phyloP scores from a whole-genome alignment of 2,888 invertebrate species.

The Drosophila gaucha region DNA sequence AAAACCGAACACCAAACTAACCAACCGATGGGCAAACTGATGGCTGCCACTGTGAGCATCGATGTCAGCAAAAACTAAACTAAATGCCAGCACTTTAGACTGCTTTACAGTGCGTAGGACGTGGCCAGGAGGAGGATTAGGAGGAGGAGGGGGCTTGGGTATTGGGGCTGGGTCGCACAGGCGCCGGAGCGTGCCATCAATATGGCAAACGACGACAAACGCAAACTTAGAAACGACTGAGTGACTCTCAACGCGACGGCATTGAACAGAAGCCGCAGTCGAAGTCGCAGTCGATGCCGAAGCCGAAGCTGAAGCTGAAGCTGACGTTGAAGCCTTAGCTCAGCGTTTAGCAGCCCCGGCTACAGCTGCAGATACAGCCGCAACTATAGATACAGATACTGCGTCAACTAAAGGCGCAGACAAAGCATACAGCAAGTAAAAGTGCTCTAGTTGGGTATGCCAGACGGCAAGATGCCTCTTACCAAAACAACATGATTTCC shows the following conservation, averaged over 20 bases:
- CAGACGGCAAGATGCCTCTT: background rate
- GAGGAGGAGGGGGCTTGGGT: background rate
- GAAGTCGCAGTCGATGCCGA: background rate
- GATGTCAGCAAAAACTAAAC: constrained; percentile 57
- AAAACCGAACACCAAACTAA: constrained; percentile 31
- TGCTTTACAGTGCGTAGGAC: constrained; percentile 14
- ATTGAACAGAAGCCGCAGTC: constrained; percentile 64
- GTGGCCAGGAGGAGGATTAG: background rate
- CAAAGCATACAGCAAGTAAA: constrained; percentile 16
- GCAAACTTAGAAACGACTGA: constrained; percentile 70
- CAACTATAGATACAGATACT: constrained; percentile 22
- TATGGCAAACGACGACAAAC: constrained; percentile 71
- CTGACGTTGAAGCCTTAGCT: constrained; percentile 17
- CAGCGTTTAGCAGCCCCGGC: constrained; percentile 14
- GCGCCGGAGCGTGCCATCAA: constrained; percentile 76
- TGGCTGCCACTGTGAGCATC: constrained; percentile 18
- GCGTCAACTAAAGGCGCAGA: constrained; percentile 19
- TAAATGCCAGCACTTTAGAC: constrained; percentile 55
- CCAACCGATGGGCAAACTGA: constrained; percentile 48
- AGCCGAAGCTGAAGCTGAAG: too few species aligned
- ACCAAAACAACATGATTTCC: background rate
- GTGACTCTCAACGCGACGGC: constrained; percentile 59
- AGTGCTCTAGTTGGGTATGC: background rate
- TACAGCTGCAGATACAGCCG: constrained; percentile 14
- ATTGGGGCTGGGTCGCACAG: constrained; percentile 22